Evolutionary conservation across 2,888 invertebrate species (phyloP).

Genomic region (Chymomyza amoena): DNA sequence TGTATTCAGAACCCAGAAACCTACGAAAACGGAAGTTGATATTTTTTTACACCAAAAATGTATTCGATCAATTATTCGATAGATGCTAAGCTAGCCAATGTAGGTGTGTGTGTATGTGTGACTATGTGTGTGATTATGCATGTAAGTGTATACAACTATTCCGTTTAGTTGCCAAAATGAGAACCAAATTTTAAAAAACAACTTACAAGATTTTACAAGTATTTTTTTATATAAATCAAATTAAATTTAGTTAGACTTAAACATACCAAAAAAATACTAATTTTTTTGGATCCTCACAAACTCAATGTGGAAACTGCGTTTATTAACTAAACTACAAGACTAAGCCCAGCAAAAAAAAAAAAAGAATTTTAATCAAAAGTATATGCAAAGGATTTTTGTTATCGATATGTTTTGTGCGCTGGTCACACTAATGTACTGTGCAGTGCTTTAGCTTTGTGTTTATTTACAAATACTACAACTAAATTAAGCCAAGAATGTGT

Average conservation of each 20-base stretch:
- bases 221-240: conserved; percentile 6
- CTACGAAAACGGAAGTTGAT: too few relatives aligned
- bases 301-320: too few relatives aligned
- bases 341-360: too few relatives aligned
- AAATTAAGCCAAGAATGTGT: not conserved
- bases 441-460: not conserved
- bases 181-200: not conserved
- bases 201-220: not conserved
- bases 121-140: conserved; percentile 12
- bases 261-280: not conserved
- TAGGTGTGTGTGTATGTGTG: not conserved
- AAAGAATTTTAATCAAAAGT: too few relatives aligned
- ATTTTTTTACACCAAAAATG: not conserved
- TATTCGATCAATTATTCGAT: not conserved
- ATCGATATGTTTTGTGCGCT: too few relatives aligned
- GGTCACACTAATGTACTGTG: not conserved
- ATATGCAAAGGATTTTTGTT: too few relatives aligned
- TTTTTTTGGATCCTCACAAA: not conserved
- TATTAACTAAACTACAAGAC: not conserved
- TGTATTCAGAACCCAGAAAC: too few relatives aligned
- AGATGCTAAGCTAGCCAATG: not conserved
- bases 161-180: not conserved
- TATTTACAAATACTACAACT: not conserved
- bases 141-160: not conserved
- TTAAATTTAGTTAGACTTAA: not conserved